A percentile compares a stretch with the other conserved stretches of the same genome.
Evolutionary conservation across 2,797 vertebrate species (phyloP).

Genomic region (Onychomys torridus): DNA sequence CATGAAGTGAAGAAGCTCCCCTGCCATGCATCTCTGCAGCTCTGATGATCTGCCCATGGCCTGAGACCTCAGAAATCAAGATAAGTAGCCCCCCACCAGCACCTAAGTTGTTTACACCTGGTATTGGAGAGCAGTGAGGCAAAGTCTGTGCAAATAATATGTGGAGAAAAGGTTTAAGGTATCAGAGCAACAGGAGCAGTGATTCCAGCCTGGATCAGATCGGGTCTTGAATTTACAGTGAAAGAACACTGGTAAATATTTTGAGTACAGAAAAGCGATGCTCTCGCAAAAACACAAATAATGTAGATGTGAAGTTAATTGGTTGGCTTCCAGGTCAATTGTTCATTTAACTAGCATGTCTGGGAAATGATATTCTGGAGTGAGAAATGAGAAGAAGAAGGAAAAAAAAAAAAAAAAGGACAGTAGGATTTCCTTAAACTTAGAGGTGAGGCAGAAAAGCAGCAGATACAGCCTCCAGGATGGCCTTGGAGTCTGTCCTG

Average conservation of each 20-base stretch:
- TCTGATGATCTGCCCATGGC: not conserved
- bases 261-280: not conserved
- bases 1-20: not conserved
- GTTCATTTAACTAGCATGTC: not conserved
- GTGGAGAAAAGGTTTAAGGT: not conserved
- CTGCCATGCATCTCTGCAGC: not conserved
- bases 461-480: not conserved
- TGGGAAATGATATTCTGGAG: not conserved
- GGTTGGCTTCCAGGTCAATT: not conserved
- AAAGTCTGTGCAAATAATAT: not conserved
- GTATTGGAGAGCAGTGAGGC: too few species aligned
- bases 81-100: not conserved
- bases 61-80: not conserved
- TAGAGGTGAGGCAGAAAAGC: not conserved
- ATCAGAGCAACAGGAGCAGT: rapidly evolving
- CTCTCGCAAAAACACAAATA: not conserved
- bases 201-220: not conserved
- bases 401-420: not conserved
- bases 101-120: not conserved
- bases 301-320: not conserved
- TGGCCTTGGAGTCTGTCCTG: not conserved
- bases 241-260: not conserved
- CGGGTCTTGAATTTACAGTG: not conserved
- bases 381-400: not conserved
- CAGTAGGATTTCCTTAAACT: too few species aligned